A percentile compares a stretch with the other conserved stretches of the same genome.
phyloP scores from a whole-genome alignment of 2,888 invertebrate genomes.

The Rhopalosiphum nymphaeae region DNA sequence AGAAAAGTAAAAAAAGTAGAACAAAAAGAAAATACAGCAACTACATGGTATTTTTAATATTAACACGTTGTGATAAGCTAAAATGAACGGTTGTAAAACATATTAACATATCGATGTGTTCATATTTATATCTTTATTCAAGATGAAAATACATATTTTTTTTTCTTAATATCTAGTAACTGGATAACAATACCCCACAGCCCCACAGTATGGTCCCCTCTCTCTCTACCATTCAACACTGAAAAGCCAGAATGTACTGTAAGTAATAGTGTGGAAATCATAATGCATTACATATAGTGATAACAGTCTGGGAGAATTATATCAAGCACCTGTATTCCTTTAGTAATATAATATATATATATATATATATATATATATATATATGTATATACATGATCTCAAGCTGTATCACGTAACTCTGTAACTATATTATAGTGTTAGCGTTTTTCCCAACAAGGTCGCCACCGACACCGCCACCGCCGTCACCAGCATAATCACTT shows the following conservation, averaged over 20 bases:
- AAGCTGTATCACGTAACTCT: not conserved
- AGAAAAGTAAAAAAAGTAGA: not conserved
- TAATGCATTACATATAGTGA: not conserved
- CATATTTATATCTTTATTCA: not conserved
- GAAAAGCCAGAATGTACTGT: not conserved
- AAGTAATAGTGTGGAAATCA: not conserved
- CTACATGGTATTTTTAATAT: too few relatives aligned
- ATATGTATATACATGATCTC: not conserved
- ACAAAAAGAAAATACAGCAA: not conserved
- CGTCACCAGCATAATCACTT: conserved; percentile 32
- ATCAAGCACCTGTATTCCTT: not conserved
- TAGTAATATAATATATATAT: not conserved
- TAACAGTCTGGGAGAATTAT: not conserved
- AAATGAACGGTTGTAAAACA: not conserved
- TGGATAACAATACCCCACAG: not conserved
- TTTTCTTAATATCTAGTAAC: not conserved
- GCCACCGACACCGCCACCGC: conserved; percentile 14
- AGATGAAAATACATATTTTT: not conserved
- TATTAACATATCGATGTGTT: not conserved
- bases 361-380: too few relatives aligned
- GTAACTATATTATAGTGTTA: not conserved
- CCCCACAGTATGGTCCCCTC: not conserved
- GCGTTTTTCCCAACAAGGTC: conserved; percentile 46
- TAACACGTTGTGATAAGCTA: not conserved
- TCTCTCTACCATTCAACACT: not conserved